Percentiles rank a stretch among this genome's conserved stretches.
Evolutionary conservation across 2,113 vertebrate species (phyloP).

Genomic region (Pollimyrus isidori): DNA sequence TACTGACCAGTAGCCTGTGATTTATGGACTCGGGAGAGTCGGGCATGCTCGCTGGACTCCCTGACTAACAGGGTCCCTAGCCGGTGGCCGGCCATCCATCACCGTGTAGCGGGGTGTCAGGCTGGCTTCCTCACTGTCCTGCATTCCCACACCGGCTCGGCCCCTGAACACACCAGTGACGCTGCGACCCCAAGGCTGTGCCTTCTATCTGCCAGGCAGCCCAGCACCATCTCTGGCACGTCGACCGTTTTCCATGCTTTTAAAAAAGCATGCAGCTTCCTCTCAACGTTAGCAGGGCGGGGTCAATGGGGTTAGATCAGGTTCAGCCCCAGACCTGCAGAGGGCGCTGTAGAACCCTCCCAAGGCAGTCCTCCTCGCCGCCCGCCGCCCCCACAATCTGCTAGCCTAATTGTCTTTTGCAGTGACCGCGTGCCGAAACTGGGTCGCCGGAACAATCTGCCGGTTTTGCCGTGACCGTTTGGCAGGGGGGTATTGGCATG

Average conservation of each 20-base stretch:
- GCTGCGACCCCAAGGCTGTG: conserved; percentile 12
- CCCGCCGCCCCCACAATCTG: conserved; percentile 4
- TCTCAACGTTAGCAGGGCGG: neutral
- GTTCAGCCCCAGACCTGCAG: neutral
- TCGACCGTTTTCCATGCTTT: neutral
- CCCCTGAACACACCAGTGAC: conserved; percentile 12
- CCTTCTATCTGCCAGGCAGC: neutral
- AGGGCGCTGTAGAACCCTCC: neutral
- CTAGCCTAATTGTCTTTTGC: conserved; percentile 10
- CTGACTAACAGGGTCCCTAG: conserved; percentile 38
- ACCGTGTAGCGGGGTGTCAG: conserved; percentile 39
- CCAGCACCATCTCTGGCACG: neutral
- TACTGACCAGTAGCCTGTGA: conserved; percentile 32
- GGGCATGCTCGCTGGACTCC: conserved; percentile 37
- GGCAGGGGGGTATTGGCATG: neutral
- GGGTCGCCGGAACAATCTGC: conserved; percentile 12
- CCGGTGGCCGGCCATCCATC: conserved; percentile 42
- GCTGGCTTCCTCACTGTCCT: conserved; percentile 34
- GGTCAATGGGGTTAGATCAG: neutral
- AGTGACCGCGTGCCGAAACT: conserved; percentile 18
- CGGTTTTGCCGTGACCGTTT: neutral
- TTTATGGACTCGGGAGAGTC: conserved; percentile 39
- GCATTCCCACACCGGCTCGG: conserved; percentile 16
- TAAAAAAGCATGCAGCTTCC: neutral
- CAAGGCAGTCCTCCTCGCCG: neutral